Evolutionary conservation across 2,113 vertebrate genomes (phyloP).

Genomic region (Neoarius graeffei): DNA sequence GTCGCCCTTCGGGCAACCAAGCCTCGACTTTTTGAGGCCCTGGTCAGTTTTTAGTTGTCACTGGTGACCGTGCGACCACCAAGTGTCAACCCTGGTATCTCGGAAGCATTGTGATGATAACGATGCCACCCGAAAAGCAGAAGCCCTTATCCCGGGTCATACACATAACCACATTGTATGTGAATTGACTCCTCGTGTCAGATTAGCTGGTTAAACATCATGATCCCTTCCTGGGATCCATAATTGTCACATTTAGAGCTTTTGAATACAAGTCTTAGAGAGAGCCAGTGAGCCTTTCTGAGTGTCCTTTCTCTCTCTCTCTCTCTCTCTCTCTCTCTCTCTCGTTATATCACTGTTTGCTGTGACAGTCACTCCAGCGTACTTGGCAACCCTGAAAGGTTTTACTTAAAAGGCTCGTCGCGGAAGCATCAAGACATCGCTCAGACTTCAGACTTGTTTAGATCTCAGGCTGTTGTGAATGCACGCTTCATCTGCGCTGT

Average conservation of each 20-base stretch:
- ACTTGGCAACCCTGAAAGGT: constrained; percentile 46
- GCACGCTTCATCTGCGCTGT: background rate
- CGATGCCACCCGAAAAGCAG: constrained; percentile 60
- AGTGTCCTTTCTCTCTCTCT: constrained; percentile 42
- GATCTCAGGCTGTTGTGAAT: constrained; percentile 35
- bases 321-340: constrained; percentile 37
- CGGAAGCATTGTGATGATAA: constrained; percentile 74
- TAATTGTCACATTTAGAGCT: constrained; percentile 65
- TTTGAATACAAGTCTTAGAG: constrained; percentile 52
- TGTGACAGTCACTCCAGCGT: constrained; percentile 26
- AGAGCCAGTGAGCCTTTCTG: constrained; percentile 50
- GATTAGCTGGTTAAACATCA: constrained; percentile 71
- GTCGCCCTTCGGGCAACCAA: too few relatives aligned
- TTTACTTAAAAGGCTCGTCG: constrained; percentile 28
- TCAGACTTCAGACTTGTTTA: constrained; percentile 21
- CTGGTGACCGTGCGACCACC: too few relatives aligned
- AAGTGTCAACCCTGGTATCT: background rate
- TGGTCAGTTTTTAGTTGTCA: too few relatives aligned
- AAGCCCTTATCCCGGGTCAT: constrained; percentile 63
- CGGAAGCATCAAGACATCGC: constrained; percentile 32
- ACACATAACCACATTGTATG: constrained; percentile 64
- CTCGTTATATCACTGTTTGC: constrained; percentile 47
- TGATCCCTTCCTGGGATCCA: constrained; percentile 60
- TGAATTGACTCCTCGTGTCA: constrained; percentile 71
- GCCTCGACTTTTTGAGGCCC: too few relatives aligned